Evolutionary conservation across 1,140 invertebrate genomes (phyloP).

Genomic region (Papilio machaon): DNA sequence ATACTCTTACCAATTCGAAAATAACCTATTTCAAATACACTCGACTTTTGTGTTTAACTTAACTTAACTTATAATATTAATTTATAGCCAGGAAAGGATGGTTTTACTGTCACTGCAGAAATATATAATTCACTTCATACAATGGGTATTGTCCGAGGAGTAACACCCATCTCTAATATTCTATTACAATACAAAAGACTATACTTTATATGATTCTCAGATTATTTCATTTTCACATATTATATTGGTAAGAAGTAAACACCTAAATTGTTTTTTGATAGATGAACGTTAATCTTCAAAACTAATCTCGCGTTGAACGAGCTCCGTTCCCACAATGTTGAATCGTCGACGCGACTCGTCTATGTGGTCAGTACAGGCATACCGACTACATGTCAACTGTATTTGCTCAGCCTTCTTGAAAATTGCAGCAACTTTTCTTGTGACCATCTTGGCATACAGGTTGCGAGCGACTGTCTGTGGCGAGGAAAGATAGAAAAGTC

Average conservation of each 20-base stretch:
- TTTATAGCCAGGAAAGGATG: constrained; percentile 6
- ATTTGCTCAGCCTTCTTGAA: no score
- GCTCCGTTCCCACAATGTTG: no score
- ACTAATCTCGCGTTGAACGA: no score
- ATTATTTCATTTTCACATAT: neutral
- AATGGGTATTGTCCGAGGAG: constrained; percentile 30
- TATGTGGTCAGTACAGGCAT: no score
- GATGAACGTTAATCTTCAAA: no score
- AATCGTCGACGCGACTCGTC: no score
- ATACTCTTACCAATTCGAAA: neutral
- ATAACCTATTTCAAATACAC: neutral
- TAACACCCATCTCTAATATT: constrained; percentile 18
- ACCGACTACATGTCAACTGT: no score
- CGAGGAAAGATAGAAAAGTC: no score
- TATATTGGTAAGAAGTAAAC: neutral
- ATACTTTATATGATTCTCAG: neutral
- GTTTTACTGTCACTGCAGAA: constrained; percentile 32
- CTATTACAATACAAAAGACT: constrained; percentile 15
- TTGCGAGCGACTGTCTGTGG: no score
- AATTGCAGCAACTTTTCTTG: no score
- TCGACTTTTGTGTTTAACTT: neutral
- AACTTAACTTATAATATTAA: neutral
- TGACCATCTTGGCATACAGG: no score
- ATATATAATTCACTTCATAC: constrained; percentile 30
- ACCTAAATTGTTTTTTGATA: neutral